Evolutionary conservation across 1,140 invertebrate genomes (phyloP), one percentile per base, ranked within the genome.

Genomic region (Anoplophora glabripennis): DNA sequence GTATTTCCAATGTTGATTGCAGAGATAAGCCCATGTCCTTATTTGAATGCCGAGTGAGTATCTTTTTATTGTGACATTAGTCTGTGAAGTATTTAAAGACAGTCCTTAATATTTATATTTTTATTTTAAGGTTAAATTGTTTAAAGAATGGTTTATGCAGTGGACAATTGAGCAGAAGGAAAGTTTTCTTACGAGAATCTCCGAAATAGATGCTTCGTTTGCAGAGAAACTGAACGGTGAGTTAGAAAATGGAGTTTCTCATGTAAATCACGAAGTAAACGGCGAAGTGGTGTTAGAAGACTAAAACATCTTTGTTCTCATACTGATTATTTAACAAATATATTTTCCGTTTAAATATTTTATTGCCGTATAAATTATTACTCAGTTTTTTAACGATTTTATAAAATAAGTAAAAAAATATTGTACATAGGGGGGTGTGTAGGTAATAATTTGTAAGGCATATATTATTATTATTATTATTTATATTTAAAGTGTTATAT

Each of bases 61-160:
- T 42, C 18, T 17, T 37, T 37, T 37, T 37, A n/a, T n/a, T n/a
- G n/a, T n/a, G n/a, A n/a, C n/a, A n/a, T n/a, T n/a, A n/a, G n/a
- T n/a, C n/a, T n/a, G n/a, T n/a, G n/a, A n/a, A n/a, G n/a, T n/a
- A n/a, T n/a, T n/a, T n/a, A n/a, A 3, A 28, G 21, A 28, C 21
- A 28, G 17, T 56, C 47, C 4, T 48, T 55, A 38, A 33, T 21
- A 28, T 53, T 37, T 57, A 38, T 14, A 53, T 49, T 59, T 65
- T 38, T 51, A n/a, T 28, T 71, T 72, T 46, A 48, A 86, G 85
- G 81, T 86, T 46, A 94, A 94, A 77, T 74, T 94, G 9, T 94
- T 94, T 70, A 83, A 84, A 69, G 88, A 93, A 76, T 95, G 93
- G 93, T 89, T 86, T 70, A 80, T 84, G 52, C 86, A 84, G 65